Base-by-base conservation (phyloP, 2,888 invertebrate species). In the Nezara viridula region DNA sequence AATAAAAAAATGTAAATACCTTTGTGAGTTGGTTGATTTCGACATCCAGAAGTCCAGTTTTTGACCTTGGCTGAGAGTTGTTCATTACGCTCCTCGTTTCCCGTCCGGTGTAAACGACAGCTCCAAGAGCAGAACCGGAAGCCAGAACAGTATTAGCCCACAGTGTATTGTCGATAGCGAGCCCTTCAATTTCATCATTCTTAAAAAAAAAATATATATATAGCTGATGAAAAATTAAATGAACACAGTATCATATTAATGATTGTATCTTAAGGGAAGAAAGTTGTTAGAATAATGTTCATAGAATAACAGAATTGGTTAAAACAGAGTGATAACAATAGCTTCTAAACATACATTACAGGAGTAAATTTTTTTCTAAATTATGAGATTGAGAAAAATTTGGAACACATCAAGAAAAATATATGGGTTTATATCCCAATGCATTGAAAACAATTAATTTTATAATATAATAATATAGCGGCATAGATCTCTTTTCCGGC, bases 111-210 rank as follows among this genome's bases (percentile, higher is more conserved):
- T 99, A 99, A 91, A 99, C 96, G 12, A 99, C 97, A 88, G 98
- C 95, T 24, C 98, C 99, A 12, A 98, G 95, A 2, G 99, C 98
- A 91, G 98, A 97, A 37, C 99, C 98, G 2, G 98, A 98, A 0
- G 99, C 99, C 24, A 99, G 96, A 0, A 99, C 99, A 88, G 98
- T 98, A 91, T 99, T 99, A 9, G 99, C 98, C 99, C 99, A 99
- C 89, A 99, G 93, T 0, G 99, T 99, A 93, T 99, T 99, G 93
- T 99, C 98, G 47, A 99, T 96, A 92, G 97, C 97, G 89, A 99
- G 94, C 85, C 98, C 96, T 91, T 98, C 97, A 92, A 96, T 96
- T 66, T 94, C 95, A 90, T 94, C 94, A 89, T 92, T 95, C 95
- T 85, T 49, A 7, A 86, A 87, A 73, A 89, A 47, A 14, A 60